Base-by-base conservation (phyloP, 2,113 vertebrate species). In the Bubalus kerabau region DNA sequence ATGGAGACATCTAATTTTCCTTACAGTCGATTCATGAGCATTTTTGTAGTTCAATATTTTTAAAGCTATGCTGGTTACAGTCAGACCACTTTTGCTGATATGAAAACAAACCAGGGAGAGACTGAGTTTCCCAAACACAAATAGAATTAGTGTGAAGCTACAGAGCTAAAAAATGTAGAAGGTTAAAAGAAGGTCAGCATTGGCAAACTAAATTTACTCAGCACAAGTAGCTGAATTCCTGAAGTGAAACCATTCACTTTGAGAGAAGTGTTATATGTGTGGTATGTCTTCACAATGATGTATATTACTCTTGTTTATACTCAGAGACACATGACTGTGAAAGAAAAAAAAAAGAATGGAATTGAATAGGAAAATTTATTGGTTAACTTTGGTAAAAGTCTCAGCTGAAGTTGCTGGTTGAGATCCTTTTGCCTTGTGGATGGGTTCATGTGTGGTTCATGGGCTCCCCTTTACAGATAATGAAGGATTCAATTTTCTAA, bases 171-270 rank as follows among this genome's bases (percentile, higher is more conserved):
- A 87, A 43, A 81, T 14, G 7, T 46, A 89, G 56, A 57, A 64
- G 87, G 74, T 90, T 89, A 54, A 91, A 94, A 80, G 52, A 97
- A 84, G 40, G 3, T 82, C 52, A 36, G 23, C 57, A 54, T 91
- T 97, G 67, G 54, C 86, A 97, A 95, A 89, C 30, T 85, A 11
- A 11, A 16, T 84, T 91, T 96, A 74, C 54, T 96, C 36, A 36
- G 43, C 21, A 43, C 30, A 64, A 84, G 57, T 13, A 59, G 59
- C 14, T 56, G n/a, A 52, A 83, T 94, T 94, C 89, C 57, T 95
- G 91, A 86, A 94, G n/a, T 19, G 9, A 50, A 94, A 62, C 76
- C 87, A 43, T 36, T 90, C 59, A 87, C 57, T 60, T 30, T 19
- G 64, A 95, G 14, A 67, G 50, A 28, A 46, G 28, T 56, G 5